Base-by-base conservation (phyloP, 2,113 vertebrate genomes). In the Albula glossodonta region DNA sequence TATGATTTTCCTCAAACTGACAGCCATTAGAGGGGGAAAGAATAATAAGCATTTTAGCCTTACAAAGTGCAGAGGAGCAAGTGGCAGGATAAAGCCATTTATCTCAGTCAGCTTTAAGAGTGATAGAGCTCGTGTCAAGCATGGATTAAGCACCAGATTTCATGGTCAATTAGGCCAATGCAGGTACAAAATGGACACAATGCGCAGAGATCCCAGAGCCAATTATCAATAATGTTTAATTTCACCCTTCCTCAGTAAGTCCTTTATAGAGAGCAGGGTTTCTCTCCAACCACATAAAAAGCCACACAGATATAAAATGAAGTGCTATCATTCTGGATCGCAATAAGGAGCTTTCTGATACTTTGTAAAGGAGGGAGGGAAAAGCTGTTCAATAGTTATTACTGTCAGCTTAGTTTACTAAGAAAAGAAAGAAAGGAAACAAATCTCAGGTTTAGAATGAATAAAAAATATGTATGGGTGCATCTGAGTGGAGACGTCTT, bases 121-220 rank as follows among this genome's bases (percentile, higher is more conserved):
- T 48, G 25, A 87, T 85, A 91, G 84, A 87, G 89, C 90, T 91
- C 85, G 86, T 79, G 91, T 92, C 91, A 93, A 91, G 88, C 90
- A 77, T 0, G 13, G 90, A 91, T 92, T 95, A 90, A 89, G 92
- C 90, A 89, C 87, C 91, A 94, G 91, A 95, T 95, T 96, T 95
- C 94, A 95, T 87, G 93, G 93, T 94, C 94, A 95, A 93, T 96
- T 95, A 95, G 92, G 90, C 93, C 94, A 94, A 95, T 92, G 92
- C 91, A 95, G 89, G 92, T 93, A 95, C 89, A 95, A 94, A 94
- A 91, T 89, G 92, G 91, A 93, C 94, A 90, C 85, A 86, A 92
- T 89, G 87, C 70, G 80, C 87, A 92, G 77, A 93, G 93, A 96
- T 93, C 93, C 95, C 87, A 89, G 89, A 93, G 91, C 89, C 93